Evolutionary conservation across 2,113 vertebrate genomes (phyloP), one percentile per base, ranked within the genome.

Genomic region (Pelecanus crispus): DNA sequence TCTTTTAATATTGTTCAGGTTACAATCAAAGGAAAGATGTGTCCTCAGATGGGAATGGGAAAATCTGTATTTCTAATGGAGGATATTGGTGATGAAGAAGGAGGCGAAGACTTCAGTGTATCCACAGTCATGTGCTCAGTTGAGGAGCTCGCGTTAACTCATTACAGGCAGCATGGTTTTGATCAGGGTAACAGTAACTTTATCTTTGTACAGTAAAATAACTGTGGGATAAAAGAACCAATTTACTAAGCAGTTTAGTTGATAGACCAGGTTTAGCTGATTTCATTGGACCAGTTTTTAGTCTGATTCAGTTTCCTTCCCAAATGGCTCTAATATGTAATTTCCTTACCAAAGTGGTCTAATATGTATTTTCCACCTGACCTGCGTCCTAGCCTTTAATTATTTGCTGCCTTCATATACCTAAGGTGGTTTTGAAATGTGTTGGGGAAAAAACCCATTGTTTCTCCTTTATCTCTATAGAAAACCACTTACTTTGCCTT

Each of bases 1-100:
- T n/a, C n/a, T n/a, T n/a, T n/a, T n/a, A n/a, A n/a, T n/a, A n/a
- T n/a, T 72, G 4, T 93, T 34, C 93, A 99, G 99, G 99, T 99
- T 86, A 99, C 99, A 13, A 99, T 99, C 97, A 98, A 98, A 61
- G 99, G 99, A 47, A 98, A 99, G 97, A 97, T 99, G 95, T 99
- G 99, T 94, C 99, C 99, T 14, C 99, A 99, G 68, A 98, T 84
- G 3, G 98, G 99, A 19, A 98, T 93, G 96, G 99, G 99, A 56
- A 99, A 99, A 92, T 99, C 99, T 8, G 98, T 98, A 58, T 99
- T 99, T 92, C 96, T 99, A 42, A 61, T 99, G 97, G 98, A 98
- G 81, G 95, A 97, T 45, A 22, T 96, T 72, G 90, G 88, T 16
- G 81, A 84, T 29, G 45, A 95, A 70, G 88, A 71, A 67, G 67